Evolutionary conservation across 2,888 invertebrate species (phyloP), one percentile per base, ranked within the genome.

Genomic region (Melipona beecheii): DNA sequence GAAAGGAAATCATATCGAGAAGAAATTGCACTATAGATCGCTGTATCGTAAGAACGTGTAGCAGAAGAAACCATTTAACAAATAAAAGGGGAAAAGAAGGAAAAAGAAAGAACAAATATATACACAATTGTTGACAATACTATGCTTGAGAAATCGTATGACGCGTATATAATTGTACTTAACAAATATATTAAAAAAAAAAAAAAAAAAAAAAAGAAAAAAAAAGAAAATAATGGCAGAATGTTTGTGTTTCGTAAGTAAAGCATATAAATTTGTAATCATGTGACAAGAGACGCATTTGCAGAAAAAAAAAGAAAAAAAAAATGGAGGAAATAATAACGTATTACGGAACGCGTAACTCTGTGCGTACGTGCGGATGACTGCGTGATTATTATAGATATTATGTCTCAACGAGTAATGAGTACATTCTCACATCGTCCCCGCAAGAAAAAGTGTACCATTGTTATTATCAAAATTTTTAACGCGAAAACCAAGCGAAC

Each of bases 81-180:
- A 83, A 78, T 69, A 81, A 83, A 68, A 49, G 50, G 77, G 27
- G 52, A 69, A 81, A 50, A 43, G 43, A 83, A 76, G 31, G 78
- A 74, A 78, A 74, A 78, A 70, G 68, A 75, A 52, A 52, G 70
- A 76, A 82, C 83, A 89, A 89, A 89, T 88, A 92, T 90, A 91
- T 92, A 93, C 92, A 93, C 92, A 94, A 93, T 91, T 91, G 92
- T 93, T 93, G 94, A 94, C 94, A 94, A 94, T 94, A 94, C 93
- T 93, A 92, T 92, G 93, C 93, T 93, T 91, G 92, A 92, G 90
- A 87, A 92, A 91, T 90, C 93, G 92, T 91, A 92, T 90, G 93
- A 91, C 91, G 91, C 91, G 91, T 92, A 91, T 93, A 91, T 93
- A 92, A 90, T 74, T 92, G 92, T 93, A 93, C 91, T 91, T 92